Conservation (phyloP, 1,140 invertebrate species). For the Phenacoccus solenopsis region DNA sequence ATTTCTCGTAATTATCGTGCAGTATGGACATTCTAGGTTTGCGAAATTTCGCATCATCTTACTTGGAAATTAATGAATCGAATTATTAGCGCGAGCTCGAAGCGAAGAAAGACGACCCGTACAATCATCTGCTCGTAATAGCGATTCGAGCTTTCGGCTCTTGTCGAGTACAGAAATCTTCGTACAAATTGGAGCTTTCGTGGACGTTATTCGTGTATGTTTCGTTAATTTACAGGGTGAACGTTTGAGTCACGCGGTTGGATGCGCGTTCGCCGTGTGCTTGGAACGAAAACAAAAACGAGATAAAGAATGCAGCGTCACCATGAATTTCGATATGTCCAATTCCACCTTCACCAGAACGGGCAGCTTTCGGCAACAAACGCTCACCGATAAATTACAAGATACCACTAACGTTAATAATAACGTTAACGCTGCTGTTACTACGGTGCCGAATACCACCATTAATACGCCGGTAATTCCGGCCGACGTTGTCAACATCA, state of each 20-base stretch:
- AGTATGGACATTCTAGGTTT: too few species aligned
- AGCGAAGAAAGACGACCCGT: too few species aligned
- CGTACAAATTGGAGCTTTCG: too few species aligned
- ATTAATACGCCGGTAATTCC: neutral
- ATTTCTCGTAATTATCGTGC: too few species aligned
- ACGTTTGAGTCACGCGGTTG: conserved; percentile 93
- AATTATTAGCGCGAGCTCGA: too few species aligned
- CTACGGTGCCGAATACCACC: neutral
- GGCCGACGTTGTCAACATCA: neutral
- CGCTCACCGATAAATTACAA: conserved; percentile 61
- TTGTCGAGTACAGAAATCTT: too few species aligned
- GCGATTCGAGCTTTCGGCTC: too few species aligned
- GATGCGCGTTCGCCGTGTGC: conserved; percentile 97
- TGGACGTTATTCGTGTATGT: neutral
- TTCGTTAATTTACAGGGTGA: conserved; percentile 57
- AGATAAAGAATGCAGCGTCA: conserved; percentile 90
- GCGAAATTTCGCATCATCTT: too few species aligned
- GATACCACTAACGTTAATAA: conserved; percentile 30
- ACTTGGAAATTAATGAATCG: too few species aligned
- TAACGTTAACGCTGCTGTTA: neutral
- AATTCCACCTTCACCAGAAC: conserved; percentile 86
- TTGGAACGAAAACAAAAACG: conserved; percentile 93
- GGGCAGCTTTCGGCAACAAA: conserved; percentile 76
- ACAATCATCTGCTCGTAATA: too few species aligned
- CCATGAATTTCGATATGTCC: conserved; percentile 86